Base-by-base conservation (phyloP, 1,140 invertebrate species). In the Drosophila tani region DNA sequence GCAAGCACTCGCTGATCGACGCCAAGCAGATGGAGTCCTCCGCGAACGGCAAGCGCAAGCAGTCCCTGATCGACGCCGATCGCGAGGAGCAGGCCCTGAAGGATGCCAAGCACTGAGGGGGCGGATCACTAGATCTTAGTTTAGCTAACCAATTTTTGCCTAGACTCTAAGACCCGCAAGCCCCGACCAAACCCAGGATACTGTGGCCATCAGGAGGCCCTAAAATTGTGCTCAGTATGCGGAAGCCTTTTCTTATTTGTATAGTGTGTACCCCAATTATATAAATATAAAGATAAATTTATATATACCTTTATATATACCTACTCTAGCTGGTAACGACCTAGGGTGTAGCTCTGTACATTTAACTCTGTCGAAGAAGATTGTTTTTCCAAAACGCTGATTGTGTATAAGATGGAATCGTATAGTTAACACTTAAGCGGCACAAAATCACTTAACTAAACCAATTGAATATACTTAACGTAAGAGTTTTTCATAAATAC, bases 1-100 rank as follows among this genome's bases (percentile, higher is more conserved):
- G 91, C 6, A 92, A 92, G 62, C 87, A 92, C 71, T 92, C 91
- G n/a, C 71, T 92, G 3, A 92, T 91, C 41, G 88, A 91, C 59
- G 91, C 85, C 65, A 91, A 90, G 57, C 85, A 88, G 43, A 82
- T 84, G 67, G 82, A 86, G 47, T 91, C 91, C 47, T 73, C 80
- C 8, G 77, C 83, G 27, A 85, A 85, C n/a, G 82, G 43, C n/a
- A 92, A 92, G 49, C 87, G 91, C 59, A 92, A 92, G 53, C 83
- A 91, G 46, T 92, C 91, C 5, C 62, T 92, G 27, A 90, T 90
- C 49, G 88, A 91, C 9, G 83, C 86, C n/a, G 86, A 90, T 68
- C 86, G 79, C 49, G 85, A 90, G 70, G 91, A 92, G 47, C 87
- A 91, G 73, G 82, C 74, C 27, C 75, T 82, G 5, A 84, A 85